Percentiles rank a stretch among this genome's conserved stretches.
These are phyloP conservation scores for Diplosoma virens DNA, from an alignment of 23 tunicate genomes.

Conservation along the genomic window DNA sequence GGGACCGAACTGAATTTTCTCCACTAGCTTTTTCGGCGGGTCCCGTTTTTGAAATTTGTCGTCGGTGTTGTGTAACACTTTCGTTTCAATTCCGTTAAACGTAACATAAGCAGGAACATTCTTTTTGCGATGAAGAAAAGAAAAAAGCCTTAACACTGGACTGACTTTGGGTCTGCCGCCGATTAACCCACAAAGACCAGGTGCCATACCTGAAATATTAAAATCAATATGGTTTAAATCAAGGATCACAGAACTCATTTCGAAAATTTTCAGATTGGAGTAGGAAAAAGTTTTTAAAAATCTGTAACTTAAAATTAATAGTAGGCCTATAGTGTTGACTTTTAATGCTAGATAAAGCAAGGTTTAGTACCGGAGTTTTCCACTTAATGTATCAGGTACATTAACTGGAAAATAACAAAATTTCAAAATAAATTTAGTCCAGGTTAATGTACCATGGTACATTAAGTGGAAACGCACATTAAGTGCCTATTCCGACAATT, in stretches of 20 bases:
- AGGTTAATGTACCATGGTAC: too few relatives aligned
- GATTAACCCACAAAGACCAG: conserved; percentile 82
- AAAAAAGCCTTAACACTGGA: conserved; percentile 72
- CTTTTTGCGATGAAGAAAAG: conserved; percentile 67
- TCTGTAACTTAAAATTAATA: too few relatives aligned
- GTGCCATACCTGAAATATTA: conserved; percentile 90
- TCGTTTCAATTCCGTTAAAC: background rate
- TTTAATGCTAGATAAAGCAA: too few relatives aligned
- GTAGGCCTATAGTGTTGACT: too few relatives aligned
- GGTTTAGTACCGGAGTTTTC: too few relatives aligned
- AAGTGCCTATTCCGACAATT: too few relatives aligned
- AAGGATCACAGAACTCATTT: background rate
- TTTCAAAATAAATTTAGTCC: too few relatives aligned
- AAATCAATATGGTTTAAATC: too few relatives aligned
- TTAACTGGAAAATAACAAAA: too few relatives aligned
- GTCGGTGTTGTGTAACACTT: background rate
- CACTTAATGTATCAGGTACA: too few relatives aligned
- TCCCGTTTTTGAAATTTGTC: background rate
- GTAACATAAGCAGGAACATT: conserved; percentile 44
- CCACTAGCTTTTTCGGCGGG: background rate
- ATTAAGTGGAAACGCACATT: too few relatives aligned
- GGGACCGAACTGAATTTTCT: conserved; percentile 5
- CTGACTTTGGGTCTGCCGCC: conserved; percentile 88
- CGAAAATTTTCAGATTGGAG: background rate
- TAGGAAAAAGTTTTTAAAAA: too few relatives aligned